These are phyloP conservation scores for Rhimphoctona megacephalus DNA, from an alignment of 2,888 invertebrate species.

Conservation along the genomic window DNA sequence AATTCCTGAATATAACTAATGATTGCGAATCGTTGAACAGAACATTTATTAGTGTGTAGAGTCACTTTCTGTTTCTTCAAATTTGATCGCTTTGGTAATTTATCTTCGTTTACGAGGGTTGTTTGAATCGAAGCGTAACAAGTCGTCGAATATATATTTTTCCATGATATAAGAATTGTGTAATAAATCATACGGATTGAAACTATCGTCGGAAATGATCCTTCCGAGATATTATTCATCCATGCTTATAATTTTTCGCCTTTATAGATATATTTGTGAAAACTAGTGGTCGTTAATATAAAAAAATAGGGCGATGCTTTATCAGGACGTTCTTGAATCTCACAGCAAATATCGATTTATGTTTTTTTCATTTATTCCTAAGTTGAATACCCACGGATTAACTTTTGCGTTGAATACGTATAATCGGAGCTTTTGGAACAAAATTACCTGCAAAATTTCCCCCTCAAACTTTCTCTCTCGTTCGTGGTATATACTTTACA, in stretches of 20 bases:
- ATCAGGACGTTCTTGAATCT: slow-evolving; percentile 18
- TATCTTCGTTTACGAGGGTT: slow-evolving; percentile 30
- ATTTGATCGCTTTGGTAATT: slow-evolving; percentile 35
- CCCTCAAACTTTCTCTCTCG: not conserved
- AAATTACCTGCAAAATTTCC: slow-evolving; percentile 5
- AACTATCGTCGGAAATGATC: slow-evolving; percentile 49
- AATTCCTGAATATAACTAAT: not conserved
- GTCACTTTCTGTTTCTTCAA: slow-evolving; percentile 3
- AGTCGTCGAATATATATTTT: slow-evolving; percentile 35
- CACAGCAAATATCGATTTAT: slow-evolving; percentile 40
- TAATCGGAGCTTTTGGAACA: slow-evolving; percentile 39
- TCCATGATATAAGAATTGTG: slow-evolving; percentile 13
- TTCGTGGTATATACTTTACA: slow-evolving; percentile 5
- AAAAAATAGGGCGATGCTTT: slow-evolving; percentile 30
- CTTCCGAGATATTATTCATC: slow-evolving; percentile 56
- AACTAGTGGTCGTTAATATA: not conserved
- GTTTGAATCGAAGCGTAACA: slow-evolving; percentile 57
- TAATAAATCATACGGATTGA: slow-evolving; percentile 59
- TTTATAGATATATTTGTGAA: not conserved
- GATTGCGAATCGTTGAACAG: not conserved
- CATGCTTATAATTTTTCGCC: slow-evolving; percentile 33
- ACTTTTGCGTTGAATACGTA: slow-evolving; percentile 37
- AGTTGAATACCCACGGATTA: slow-evolving; percentile 41
- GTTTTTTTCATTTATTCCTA: slow-evolving; percentile 33
- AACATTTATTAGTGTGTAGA: not conserved